Evolutionary conservation across 2,113 vertebrate genomes (phyloP).

Genomic region (Gulo gulo): DNA sequence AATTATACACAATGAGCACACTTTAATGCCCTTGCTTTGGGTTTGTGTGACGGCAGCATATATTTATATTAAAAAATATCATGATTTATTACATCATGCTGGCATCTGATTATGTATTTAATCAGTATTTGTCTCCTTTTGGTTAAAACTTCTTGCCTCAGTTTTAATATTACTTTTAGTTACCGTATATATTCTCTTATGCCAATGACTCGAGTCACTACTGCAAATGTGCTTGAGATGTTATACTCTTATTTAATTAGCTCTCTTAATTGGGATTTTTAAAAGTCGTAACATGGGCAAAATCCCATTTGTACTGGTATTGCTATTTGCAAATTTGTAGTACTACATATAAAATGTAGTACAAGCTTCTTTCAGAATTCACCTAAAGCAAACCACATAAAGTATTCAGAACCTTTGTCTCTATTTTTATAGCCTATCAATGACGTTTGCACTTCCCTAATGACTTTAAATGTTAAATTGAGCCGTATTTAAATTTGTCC

Average conservation of each 20-base stretch:
- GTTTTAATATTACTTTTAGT: not conserved
- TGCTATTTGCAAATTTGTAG: not conserved
- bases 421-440: not conserved
- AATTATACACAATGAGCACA: not conserved
- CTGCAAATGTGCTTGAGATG: not conserved
- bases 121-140: not conserved
- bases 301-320: not conserved
- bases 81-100: not conserved
- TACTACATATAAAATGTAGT: not conserved
- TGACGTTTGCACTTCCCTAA: not conserved
- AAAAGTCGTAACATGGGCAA: constrained; percentile 6
- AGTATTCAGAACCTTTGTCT: not conserved
- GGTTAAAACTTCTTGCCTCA: not conserved
- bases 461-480: constrained; percentile 71
- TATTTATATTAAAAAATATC: not conserved
- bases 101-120: not conserved
- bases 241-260: not conserved
- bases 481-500: constrained; percentile 62
- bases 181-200: not conserved
- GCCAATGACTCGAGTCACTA: not conserved
- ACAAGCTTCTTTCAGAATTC: not conserved
- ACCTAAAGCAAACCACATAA: not conserved
- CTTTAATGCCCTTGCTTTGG: not conserved
- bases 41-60: not conserved
- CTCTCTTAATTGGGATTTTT: constrained; percentile 3